Base-by-base conservation (phyloP, 2,113 vertebrate genomes). In the Sclerurus mexicanus region DNA sequence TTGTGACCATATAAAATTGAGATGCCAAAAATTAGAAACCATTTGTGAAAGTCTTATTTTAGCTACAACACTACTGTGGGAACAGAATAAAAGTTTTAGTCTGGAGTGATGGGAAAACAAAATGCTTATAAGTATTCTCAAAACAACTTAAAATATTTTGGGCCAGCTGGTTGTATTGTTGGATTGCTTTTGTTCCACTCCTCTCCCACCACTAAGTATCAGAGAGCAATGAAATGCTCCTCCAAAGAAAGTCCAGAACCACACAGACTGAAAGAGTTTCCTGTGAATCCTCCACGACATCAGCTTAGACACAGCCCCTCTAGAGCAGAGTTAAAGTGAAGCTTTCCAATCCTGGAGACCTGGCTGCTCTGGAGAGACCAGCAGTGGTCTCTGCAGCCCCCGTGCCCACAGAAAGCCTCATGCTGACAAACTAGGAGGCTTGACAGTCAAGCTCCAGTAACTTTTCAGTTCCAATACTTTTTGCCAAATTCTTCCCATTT, bases 401-500 rank as follows among this genome's bases (percentile, higher is more conserved):
- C 20, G 25, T 50, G 42, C 69, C 35, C 78, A 56, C 35, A 37
- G 62, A 76, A 60, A 87, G 27, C 35, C 50, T 75, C 81, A 9
- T 12, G 33, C 64, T 84, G 67, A 63, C 50, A 60, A 66, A 4
- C 20, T 22, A 0, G 3, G 21, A 68, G 52, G 53, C 31, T 30
- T 93, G 24, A 33, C 6, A n/a, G 49, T 46, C 37, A 66, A 83
- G 72, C 30, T 71, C 84, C 72, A 71, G 37, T 16, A 90, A 81
- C 46, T 39, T 73, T 55, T 77, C 46, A 47, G 16, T 47, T 69
- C 27, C 21, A 67, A 10, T 66, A 42, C 69, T 89, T 93, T 94
- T 90, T 75, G 16, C 64, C 69, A 84, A 84, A 64, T 93, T 72
- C 30, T 84, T 81, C 72, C 30, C 2, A 37, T 85, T 95, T 85